Conservation (phyloP, 2,113 vertebrate species). For the Archilochus colubris region DNA sequence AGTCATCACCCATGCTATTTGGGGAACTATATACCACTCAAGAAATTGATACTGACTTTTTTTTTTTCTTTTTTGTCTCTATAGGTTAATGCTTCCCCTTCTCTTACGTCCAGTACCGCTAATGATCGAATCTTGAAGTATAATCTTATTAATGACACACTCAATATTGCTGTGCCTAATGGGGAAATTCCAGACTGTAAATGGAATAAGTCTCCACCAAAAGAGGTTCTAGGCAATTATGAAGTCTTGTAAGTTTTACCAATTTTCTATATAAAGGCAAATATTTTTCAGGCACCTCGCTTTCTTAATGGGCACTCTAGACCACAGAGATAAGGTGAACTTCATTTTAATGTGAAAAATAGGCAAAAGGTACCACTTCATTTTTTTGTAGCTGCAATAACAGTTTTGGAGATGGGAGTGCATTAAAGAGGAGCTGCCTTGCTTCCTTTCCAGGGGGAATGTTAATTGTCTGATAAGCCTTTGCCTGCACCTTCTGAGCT, state of each 20-base stretch:
- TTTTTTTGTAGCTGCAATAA: not conserved
- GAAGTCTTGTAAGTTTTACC: slow-evolving; percentile 90
- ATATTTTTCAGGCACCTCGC: not conserved
- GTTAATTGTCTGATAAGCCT: not conserved
- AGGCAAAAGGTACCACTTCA: not conserved
- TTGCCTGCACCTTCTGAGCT: not conserved
- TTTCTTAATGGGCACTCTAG: not conserved
- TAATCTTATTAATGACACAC: slow-evolving; percentile 96
- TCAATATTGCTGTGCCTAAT: slow-evolving; percentile 94
- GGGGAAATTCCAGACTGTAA: slow-evolving; percentile 94
- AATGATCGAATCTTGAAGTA: slow-evolving; percentile 98
- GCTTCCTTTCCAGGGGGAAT: not conserved
- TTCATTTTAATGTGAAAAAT: not conserved
- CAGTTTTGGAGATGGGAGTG: not conserved
- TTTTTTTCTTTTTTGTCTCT: not conserved
- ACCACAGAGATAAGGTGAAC: not conserved
- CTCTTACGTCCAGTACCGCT: slow-evolving; percentile 96
- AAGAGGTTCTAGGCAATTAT: slow-evolving; percentile 93
- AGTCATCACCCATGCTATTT: not conserved
- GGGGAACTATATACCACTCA: not conserved
- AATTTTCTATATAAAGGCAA: not conserved
- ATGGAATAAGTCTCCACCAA: slow-evolving; percentile 91
- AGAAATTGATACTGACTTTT: not conserved
- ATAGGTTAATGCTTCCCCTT: slow-evolving; percentile 97
- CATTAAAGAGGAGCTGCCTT: not conserved